Conservation (phyloP, 2,888 invertebrate species). For the Drosophila mimetica region DNA sequence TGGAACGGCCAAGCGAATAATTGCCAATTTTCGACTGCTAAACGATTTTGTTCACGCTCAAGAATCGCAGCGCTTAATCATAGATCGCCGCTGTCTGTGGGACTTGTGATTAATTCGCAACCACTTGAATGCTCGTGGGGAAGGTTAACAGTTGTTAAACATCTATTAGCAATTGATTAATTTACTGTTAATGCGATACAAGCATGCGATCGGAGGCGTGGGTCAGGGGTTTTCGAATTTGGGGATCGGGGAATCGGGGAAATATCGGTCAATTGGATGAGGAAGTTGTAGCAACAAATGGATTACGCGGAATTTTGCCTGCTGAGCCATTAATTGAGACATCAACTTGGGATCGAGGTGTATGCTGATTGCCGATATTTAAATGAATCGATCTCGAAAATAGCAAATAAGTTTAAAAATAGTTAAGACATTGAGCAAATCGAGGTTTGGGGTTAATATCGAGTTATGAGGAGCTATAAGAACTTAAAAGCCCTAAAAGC, state of each 20-base stretch:
- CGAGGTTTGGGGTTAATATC: slow-evolving; percentile 18
- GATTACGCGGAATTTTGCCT: slow-evolving; percentile 25
- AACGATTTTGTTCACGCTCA: slow-evolving; percentile 71
- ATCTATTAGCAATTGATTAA: slow-evolving; percentile 71
- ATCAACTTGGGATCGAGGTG: slow-evolving; percentile 25
- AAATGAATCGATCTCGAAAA: slow-evolving; percentile 17
- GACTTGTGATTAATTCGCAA: slow-evolving; percentile 67
- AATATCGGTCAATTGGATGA: slow-evolving; percentile 51
- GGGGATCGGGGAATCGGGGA: neutral
- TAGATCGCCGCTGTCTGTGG: slow-evolving; percentile 19
- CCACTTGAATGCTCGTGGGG: slow-evolving; percentile 64
- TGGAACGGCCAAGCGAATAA: slow-evolving; percentile 59
- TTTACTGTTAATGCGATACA: slow-evolving; percentile 55
- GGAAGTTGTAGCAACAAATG: slow-evolving; percentile 54
- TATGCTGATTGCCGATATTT: slow-evolving; percentile 28
- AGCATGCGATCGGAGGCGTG: slow-evolving; percentile 28
- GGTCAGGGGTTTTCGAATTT: neutral
- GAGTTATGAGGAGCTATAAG: slow-evolving; percentile 2
- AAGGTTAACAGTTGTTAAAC: slow-evolving; percentile 74
- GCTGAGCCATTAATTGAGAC: slow-evolving; percentile 25
- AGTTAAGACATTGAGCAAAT: slow-evolving; percentile 12
- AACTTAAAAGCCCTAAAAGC: neutral
- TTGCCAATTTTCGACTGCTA: slow-evolving; percentile 61
- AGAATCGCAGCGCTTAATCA: slow-evolving; percentile 56
- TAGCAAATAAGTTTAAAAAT: slow-evolving; percentile 7